Conservation (phyloP, 2,888 invertebrate genomes). For the Germaria angustata region DNA sequence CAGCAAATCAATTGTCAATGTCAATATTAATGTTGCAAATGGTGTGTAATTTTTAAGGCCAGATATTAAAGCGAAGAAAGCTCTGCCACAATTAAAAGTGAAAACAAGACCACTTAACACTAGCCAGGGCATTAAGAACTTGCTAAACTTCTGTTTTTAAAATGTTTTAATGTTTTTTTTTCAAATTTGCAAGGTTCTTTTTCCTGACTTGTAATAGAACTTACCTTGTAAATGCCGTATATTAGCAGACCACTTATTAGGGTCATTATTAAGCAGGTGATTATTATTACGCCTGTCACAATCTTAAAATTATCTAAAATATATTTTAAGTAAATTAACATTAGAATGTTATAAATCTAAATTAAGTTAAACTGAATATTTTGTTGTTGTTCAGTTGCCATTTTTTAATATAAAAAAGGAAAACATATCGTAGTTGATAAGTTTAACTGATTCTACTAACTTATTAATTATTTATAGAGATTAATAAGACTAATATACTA, state of each 20-base stretch:
- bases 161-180: background rate
- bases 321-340: too few relatives aligned
- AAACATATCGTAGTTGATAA: too few relatives aligned
- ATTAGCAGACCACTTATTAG: background rate
- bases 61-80: background rate
- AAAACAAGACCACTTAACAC: background rate
- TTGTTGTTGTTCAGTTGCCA: too few relatives aligned
- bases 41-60: background rate
- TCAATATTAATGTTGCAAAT: background rate
- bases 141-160: background rate
- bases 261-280: background rate
- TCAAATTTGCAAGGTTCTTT: background rate
- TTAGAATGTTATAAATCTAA: too few relatives aligned
- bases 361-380: too few relatives aligned
- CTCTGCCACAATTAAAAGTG: background rate
- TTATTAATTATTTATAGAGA: too few relatives aligned
- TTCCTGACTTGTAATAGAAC: background rate
- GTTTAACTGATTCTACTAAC: too few relatives aligned
- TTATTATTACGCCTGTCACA: background rate
- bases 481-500: too few relatives aligned
- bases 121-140: conserved; percentile 1
- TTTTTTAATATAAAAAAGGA: too few relatives aligned
- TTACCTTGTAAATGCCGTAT: conserved; percentile 4
- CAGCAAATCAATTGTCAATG: background rate
- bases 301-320: background rate